Conservation (phyloP, 2,888 invertebrate genomes). For the Timema podura region DNA sequence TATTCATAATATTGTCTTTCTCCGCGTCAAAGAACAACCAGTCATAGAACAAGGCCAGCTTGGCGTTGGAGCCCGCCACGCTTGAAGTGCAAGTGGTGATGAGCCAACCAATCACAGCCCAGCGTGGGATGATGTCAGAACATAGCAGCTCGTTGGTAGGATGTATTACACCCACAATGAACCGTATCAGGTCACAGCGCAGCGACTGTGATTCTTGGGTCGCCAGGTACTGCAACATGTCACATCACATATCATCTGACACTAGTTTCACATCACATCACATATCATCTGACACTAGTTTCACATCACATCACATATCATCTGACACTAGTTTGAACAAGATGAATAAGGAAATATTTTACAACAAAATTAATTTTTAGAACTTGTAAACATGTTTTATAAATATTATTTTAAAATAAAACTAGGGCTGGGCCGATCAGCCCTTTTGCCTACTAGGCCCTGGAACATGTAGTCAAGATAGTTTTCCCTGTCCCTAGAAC, state of each 20-base stretch:
- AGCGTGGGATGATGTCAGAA: slow-evolving; percentile 91
- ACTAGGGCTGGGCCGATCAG: too few species aligned
- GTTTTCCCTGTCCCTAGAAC: too few species aligned
- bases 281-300: neutral
- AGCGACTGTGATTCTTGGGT: slow-evolving; percentile 88
- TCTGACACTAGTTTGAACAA: neutral
- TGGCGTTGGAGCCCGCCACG: slow-evolving; percentile 86
- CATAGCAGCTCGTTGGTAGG: slow-evolving; percentile 88
- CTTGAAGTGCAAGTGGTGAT: slow-evolving; percentile 85
- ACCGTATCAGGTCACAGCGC: slow-evolving; percentile 88
- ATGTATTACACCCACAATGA: slow-evolving; percentile 90
- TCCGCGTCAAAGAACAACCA: slow-evolving; percentile 90
- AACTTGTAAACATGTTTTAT: too few species aligned
- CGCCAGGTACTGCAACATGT: slow-evolving; percentile 67
- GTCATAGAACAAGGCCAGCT: slow-evolving; percentile 87
- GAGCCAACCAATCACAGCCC: slow-evolving; percentile 94
- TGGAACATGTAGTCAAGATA: too few species aligned
- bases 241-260: slow-evolving; percentile 12
- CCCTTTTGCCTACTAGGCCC: too few species aligned
- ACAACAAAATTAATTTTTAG: too few species aligned
- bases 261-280: neutral
- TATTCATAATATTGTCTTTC: slow-evolving; percentile 93
- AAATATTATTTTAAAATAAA: too few species aligned
- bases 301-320: neutral
- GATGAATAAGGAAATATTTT: too few species aligned